Evolutionary conservation across 2,797 vertebrate species (phyloP).

Genomic region (Gymnothorax reevesii): DNA sequence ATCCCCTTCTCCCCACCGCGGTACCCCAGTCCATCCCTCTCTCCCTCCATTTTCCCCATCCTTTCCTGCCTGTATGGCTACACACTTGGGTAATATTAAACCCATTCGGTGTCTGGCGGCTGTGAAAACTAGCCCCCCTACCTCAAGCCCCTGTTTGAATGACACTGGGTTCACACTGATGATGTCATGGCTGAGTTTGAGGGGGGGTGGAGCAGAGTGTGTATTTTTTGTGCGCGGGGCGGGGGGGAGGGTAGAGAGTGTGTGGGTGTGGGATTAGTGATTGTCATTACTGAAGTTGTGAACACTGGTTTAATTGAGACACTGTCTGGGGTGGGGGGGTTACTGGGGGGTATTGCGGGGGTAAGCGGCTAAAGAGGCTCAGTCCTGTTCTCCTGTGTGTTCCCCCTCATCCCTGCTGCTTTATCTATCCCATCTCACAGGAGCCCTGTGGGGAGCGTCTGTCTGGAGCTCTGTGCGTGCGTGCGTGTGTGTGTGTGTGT

Average conservation of each 20-base stretch:
- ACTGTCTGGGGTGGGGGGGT: slow-evolving; percentile 38
- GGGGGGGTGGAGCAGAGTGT: slow-evolving; percentile 55
- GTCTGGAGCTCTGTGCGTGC: slow-evolving; percentile 40
- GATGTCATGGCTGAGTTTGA: slow-evolving; percentile 69
- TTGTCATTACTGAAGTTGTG: slow-evolving; percentile 56
- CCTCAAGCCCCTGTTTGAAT: slow-evolving; percentile 62
- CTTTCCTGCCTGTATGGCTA: slow-evolving; percentile 59
- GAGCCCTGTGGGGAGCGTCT: neutral
- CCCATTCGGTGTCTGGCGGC: slow-evolving; percentile 71
- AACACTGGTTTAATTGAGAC: slow-evolving; percentile 57
- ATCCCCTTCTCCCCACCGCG: slow-evolving; percentile 18
- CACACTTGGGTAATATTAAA: slow-evolving; percentile 69
- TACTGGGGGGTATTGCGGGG: neutral
- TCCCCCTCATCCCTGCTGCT: neutral
- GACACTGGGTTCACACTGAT: slow-evolving; percentile 66
- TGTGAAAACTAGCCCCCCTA: slow-evolving; percentile 54
- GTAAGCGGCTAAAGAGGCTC: slow-evolving; percentile 15
- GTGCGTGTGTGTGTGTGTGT: slow-evolving; percentile 36
- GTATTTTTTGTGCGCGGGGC: slow-evolving; percentile 40
- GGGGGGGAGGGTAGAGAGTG: slow-evolving; percentile 19
- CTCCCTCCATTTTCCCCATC: slow-evolving; percentile 2
- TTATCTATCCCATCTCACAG: neutral
- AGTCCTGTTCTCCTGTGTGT: neutral
- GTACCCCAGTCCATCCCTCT: slow-evolving; percentile 17
- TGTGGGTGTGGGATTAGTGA: slow-evolving; percentile 45